A percentile compares a stretch with the other conserved stretches of the same genome.
These are phyloP conservation scores for Argopecten irradians DNA, from an alignment of 1,140 invertebrate species.

Conservation along the genomic window DNA sequence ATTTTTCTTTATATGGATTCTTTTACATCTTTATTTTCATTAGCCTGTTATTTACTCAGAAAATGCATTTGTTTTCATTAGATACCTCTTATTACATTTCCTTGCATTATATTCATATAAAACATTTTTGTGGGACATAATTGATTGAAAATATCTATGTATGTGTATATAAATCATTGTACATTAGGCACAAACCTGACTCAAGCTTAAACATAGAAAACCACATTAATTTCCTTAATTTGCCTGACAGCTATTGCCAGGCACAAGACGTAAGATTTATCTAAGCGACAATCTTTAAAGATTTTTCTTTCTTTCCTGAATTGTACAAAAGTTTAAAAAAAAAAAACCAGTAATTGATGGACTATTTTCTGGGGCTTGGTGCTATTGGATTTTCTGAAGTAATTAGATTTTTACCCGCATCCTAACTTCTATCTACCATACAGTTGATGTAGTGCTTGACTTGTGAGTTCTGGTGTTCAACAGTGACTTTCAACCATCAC, in stretches of 20 bases:
- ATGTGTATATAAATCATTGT: background rate
- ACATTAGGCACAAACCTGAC: background rate
- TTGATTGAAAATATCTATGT: background rate
- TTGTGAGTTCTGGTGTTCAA: background rate
- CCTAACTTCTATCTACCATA: background rate
- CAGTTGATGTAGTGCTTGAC: background rate
- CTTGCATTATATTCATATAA: background rate
- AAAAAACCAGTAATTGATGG: slow-evolving; percentile 12
- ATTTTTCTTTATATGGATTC: too few relatives aligned
- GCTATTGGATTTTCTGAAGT: background rate
- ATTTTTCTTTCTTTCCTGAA: background rate
- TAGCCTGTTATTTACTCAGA: too few relatives aligned
- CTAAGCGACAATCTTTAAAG: slow-evolving; percentile 9
- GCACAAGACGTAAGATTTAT: slow-evolving; percentile 4
- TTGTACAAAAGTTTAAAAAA: slow-evolving; percentile 16
- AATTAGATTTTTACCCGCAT: slow-evolving; percentile 4
- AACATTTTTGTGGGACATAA: background rate
- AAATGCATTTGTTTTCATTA: background rate
- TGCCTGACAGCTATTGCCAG: slow-evolving; percentile 14
- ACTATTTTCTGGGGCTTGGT: background rate
- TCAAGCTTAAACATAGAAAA: background rate
- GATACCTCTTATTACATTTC: background rate
- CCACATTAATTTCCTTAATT: slow-evolving; percentile 16
- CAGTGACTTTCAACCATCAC: background rate
- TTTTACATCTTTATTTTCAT: too few relatives aligned